Evolutionary conservation across 37 sponge, comb jelly and placozoan species (phyloP), one percentile per base, ranked within the genome.

Genomic region (Eunapius fragilis): DNA sequence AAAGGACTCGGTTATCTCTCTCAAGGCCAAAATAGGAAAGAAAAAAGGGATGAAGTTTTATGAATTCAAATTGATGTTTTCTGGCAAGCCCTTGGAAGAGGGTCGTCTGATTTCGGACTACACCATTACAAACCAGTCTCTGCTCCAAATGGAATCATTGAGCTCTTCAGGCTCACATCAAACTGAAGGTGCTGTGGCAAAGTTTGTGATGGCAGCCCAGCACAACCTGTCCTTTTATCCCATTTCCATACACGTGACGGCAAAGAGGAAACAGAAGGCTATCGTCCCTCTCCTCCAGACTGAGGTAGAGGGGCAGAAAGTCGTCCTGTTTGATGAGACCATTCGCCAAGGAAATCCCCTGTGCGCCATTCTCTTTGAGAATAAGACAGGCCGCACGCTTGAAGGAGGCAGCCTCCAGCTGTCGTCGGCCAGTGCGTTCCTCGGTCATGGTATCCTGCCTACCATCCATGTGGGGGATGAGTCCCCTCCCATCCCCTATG

Each of bases 211-310:
- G 93, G 86, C 93, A 24, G 87, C 91, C 13, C 88, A 91, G 76
- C 90, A 94, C 80, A 89, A 91, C 71, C 91, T 96, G 33, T 96
- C 97, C 25, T 96, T 80, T 84, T 96, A 96, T 33, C 94, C 81
- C 28, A 96, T 96, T 58, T 69, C 70, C n/a, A 84, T 84, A 31
- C 69, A 68, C 22, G 96, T 96, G 28, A 96, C 92, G 10, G 96
- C 94, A n/a, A 87, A 96, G 80, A 74, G 96, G 27, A 96, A 96
- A 83, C 96, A 96, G 80, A 91, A 93, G 49, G 96, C 96, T 69
- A 89, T 96, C 37, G 96, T 96, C 24, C 94, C 96, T 0, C 83
- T 96, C 67, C 87, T 96, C 70, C 89, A 91, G 32, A 80, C 88
- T 22, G 77, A 91, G 67, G 82, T 96, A 11, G 83, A 89, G 72